Base-by-base conservation (phyloP, 1,140 invertebrate genomes). In the Cylas formicarius region DNA sequence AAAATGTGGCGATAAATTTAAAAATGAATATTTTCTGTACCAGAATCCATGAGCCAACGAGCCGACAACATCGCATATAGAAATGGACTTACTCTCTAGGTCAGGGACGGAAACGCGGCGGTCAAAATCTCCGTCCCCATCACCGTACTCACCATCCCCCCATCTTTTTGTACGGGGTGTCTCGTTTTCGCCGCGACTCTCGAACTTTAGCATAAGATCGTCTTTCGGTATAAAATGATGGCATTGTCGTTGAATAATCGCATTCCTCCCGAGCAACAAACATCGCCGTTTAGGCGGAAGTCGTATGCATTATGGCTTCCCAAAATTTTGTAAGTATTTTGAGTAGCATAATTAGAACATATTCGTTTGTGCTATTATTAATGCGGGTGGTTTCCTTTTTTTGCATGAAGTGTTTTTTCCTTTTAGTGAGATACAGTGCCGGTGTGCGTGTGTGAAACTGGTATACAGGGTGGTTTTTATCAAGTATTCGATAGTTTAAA, bases 241-340 rank as follows among this genome's bases (percentile, higher is more conserved):
- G 23, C 14, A 45, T 35, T 43, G 52, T 48, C 28, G 38, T 39
- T 37, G 41, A 43, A 21, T 43, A 19, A 34, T 32, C 47, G 33
- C 44, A 54, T 39, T 54, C 32, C 20, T 23, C 11, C 23, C 28
- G 20, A 22, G 18, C 35, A 41, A 23, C 38, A 42, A 36, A 55
- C 48, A 48, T 39, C 20, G 19, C 40, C 44, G 33, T 33, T 41
- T 20, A 44, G 26, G 45, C 24, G 35, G 45, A 45, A 53, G 51
- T 50, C 45, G 39, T 23, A 47, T 19, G 44, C 38, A 50, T 29
- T 6, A 62, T 62, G 60, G 50, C 60, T 58, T 61, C 57, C 48
- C 56, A 55, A 39, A 27, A 55, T 31, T 37, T 60, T 39, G 60
- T 62, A 52, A 61, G 59, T 61, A n/a, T n/a, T n/a, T n/a, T n/a